Evolutionary conservation across 2,797 vertebrate genomes (phyloP).

Genomic region (Hybognathus amarus): DNA sequence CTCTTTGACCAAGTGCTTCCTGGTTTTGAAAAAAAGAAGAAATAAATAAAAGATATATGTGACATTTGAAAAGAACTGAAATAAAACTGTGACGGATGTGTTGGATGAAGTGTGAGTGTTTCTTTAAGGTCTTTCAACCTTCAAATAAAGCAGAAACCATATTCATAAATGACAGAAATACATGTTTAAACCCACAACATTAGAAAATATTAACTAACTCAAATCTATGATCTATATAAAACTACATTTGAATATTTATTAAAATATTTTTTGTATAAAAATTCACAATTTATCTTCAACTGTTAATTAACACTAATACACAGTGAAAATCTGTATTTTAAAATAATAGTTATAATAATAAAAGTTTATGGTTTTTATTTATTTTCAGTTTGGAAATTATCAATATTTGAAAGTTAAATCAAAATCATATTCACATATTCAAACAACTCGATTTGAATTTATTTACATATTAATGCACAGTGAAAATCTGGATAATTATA

Average conservation of each 20-base stretch:
- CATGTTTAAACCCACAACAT: neutral
- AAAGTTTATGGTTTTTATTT: neutral
- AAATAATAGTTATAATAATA: neutral
- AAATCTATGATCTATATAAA: neutral
- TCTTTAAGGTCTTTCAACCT: neutral
- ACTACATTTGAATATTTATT: neutral
- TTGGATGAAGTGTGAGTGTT: slow-evolving; percentile 69
- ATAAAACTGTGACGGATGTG: slow-evolving; percentile 81
- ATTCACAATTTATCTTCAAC: neutral
- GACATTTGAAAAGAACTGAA: slow-evolving; percentile 75
- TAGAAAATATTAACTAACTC: neutral
- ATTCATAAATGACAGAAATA: neutral
- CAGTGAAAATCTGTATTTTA: neutral
- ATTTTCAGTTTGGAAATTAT: neutral
- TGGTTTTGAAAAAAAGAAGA: slow-evolving; percentile 63
- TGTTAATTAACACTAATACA: neutral
- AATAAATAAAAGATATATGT: slow-evolving; percentile 55
- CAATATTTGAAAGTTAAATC: too few species aligned
- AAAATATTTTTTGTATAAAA: neutral
- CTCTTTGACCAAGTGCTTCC: slow-evolving; percentile 81
- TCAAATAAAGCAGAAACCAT: neutral
- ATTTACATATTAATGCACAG: neutral
- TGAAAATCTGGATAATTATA: neutral
- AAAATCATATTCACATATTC: neutral
- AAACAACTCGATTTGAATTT: neutral